Base-by-base conservation (phyloP, 2,888 invertebrate species). In the Diarsia brunnea region DNA sequence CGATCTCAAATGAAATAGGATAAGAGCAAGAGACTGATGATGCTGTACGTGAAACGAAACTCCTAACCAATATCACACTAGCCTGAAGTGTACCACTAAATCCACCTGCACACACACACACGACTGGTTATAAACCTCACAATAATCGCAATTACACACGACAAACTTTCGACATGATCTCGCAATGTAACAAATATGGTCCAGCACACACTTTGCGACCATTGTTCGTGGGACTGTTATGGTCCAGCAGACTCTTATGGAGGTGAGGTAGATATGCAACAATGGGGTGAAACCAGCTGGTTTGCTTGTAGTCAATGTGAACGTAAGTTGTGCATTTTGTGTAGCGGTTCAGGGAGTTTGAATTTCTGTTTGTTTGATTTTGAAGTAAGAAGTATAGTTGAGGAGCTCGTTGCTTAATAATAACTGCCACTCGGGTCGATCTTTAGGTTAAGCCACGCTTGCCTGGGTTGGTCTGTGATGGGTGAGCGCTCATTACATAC, bases 101-200 rank as follows among this genome's bases (percentile, higher is more conserved):
- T 43, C 43, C 43, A 24, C 47, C 5, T 45, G 43, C 47, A 45
- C 53, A 63, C 53, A 43, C 16, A 38, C 64, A 43, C 24, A 38
- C 61, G 31, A 61, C 61, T 21, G 1, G 11, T 14, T 5, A 61
- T 21, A 38, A 61, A 31, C 45, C 38, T 47, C 24, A 73, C 85
- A 81, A 69, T 73, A 68, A 82, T 75, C 81, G 58, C 65, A 81
- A 84, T 82, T 70, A 85, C 60, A 51, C 58, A n/a, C 75, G 55
- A 83, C 84, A 24, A 79, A 69, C 78, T 82, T 82, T 82, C 85
- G 58, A 81, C 82, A 73, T 8, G 19, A 43, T 82, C 82, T 82
- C 75, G 70, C 81, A 53, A 19, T n/a, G 60, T n/a, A 31, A 81
- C 82, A 38, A 75, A 82, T 85, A 82, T 75, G 82, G 82, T 14